Conservation (phyloP, 1,140 invertebrate genomes). For the Aethina tumida region DNA sequence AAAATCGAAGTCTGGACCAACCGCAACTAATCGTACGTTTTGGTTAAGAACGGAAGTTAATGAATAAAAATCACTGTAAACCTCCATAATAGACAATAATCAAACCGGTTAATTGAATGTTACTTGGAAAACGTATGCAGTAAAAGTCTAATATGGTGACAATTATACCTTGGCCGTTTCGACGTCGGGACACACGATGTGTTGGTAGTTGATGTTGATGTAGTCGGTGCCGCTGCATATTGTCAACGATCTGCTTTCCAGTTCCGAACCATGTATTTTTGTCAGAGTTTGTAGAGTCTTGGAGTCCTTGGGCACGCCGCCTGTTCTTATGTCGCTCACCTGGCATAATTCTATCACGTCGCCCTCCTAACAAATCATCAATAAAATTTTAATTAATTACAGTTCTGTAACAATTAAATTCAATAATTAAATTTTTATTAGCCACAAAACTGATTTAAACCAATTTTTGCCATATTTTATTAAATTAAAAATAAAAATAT, state of each 20-base stretch:
- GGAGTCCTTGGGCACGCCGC: conserved; percentile 81
- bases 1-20: no score
- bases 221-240: conserved; percentile 98
- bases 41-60: no score
- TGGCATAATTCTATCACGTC: conserved; percentile 94
- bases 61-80: no score
- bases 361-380: conserved; percentile 67
- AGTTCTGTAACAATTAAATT: conserved; percentile 2
- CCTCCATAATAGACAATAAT: no score
- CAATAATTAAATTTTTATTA: no score
- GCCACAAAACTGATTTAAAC: no score
- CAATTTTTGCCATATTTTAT: no score
- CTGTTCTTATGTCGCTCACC: conserved; percentile 91
- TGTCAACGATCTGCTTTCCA: conserved; percentile 94
- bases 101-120: no score
- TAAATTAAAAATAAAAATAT: no score
- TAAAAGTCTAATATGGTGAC: no score
- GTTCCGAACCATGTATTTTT: conserved; percentile 62
- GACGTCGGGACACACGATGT: conserved; percentile 87
- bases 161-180: conserved; percentile 78
- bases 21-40: no score
- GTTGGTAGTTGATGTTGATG: conserved; percentile 97
- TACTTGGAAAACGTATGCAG: no score
- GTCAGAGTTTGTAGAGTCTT: conserved; percentile 71
- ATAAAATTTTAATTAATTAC: conserved; percentile 7